phyloP scores from a whole-genome alignment of 2,113 vertebrate species.

The Coryphaenoides rupestris region DNA sequence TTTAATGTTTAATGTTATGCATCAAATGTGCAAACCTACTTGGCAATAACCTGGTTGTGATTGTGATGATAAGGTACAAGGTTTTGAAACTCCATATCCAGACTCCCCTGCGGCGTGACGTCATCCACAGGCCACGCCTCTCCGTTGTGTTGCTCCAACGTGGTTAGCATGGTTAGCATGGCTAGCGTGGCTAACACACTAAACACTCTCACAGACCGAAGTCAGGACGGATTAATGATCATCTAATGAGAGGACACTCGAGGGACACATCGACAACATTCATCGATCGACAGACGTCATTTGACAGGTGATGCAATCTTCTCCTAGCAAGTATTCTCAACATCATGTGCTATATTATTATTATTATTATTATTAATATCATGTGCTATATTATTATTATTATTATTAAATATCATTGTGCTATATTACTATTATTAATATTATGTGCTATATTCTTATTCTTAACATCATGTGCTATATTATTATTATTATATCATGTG shows the following conservation, averaged over 20 bases:
- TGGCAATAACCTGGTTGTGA: too few species aligned
- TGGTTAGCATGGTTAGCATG: background rate
- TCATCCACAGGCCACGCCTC: background rate
- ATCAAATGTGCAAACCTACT: too few species aligned
- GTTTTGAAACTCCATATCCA: background rate
- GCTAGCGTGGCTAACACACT: background rate
- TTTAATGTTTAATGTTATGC: too few species aligned
- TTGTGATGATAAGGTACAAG: too few species aligned
- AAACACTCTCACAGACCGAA: background rate
- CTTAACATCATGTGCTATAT: too few species aligned
- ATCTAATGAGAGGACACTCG: too few species aligned
- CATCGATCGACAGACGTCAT: background rate
- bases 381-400: background rate
- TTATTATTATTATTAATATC: conserved; percentile 1
- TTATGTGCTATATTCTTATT: too few species aligned
- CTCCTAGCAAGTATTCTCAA: background rate
- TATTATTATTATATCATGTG: too few species aligned
- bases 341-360: background rate
- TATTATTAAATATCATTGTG: too few species aligned
- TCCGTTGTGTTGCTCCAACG: background rate
- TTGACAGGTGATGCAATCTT: background rate
- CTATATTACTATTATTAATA: too few species aligned
- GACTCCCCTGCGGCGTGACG: background rate
- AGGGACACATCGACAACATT: too few species aligned
- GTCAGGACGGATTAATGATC: background rate